Base-by-base conservation (phyloP, 2,113 vertebrate genomes). In the Nipponia nippon region DNA sequence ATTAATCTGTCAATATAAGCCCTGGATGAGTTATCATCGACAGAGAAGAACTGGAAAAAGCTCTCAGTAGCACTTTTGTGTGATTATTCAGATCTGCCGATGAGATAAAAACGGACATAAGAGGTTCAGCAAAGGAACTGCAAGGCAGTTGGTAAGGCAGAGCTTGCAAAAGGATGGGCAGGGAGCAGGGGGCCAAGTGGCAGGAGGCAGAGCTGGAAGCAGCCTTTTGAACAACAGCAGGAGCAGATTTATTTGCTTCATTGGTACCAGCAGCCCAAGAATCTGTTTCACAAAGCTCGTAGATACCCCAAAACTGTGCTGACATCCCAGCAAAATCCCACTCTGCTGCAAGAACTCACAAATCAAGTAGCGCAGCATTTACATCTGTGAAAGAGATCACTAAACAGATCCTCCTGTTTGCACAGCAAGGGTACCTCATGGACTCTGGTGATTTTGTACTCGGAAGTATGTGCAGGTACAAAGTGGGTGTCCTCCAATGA, bases 361-460 rank as follows among this genome's bases (percentile, higher is more conserved):
- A 25, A 27, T 5, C 16, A 7, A 16, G 40, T 1, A 19, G 55
- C 1, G 6, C 12, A 5, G 40, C 7, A 3, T 13, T 59, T 19
- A 36, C 4, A 5, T 38, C 46, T 22, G 22, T 3, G 23, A 29
- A 19, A 25, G 69, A n/a, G 29, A 30, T 19, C 0, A 3, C 21
- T 34, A 8, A 53, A 19, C 25, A 2, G 16, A 1, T 17, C 21
- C 27, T 38, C 21, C 30, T 3, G 16, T 7, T 18, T 2, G 12
- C 47, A 29, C 25, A 6, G 82, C 59, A 14, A 1, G 5, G 53
- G 38, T 1, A 47, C 38, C 36, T 16, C 47, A 11, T 0, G 2
- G n/a, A 8, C 3, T 1, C 34, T 1, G 7, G 13, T 3, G 13
- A 27, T 6, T 36, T 13, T 2, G 0, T 11, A 12, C 50, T 21